These are phyloP conservation scores for Thecocarcelia acutangulata DNA, from an alignment of 2,888 invertebrate genomes.

Conservation along the genomic window DNA sequence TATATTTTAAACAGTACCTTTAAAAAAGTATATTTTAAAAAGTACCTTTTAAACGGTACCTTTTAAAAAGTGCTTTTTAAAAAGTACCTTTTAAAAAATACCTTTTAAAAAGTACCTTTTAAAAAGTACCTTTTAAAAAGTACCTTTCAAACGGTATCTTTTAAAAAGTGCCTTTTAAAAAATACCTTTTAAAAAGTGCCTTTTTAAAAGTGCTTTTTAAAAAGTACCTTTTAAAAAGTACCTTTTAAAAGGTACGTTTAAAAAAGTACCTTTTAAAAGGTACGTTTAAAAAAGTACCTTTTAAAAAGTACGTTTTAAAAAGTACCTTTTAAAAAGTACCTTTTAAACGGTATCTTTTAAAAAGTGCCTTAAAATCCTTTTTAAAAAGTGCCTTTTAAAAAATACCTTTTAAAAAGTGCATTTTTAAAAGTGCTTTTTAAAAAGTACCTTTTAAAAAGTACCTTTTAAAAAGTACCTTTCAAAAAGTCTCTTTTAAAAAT, in stretches of 20 bases:
- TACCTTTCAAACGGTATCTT: neutral
- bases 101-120: too few species aligned
- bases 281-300: neutral
- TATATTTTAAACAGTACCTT: neutral
- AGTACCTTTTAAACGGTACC: neutral
- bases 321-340: too few species aligned
- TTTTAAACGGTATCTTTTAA: too few species aligned
- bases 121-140: too few species aligned
- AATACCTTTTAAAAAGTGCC: neutral
- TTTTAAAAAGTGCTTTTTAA: neutral
- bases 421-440: too few species aligned
- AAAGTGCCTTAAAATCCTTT: too few species aligned
- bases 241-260: neutral
- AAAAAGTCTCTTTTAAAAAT: too few species aligned
- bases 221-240: neutral
- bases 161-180: neutral
- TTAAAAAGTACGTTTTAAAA: neutral
- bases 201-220: neutral
- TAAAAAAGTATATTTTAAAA: neutral
- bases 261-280: neutral
- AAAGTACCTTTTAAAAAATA: neutral
- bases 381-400: too few species aligned
- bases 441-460: too few species aligned
- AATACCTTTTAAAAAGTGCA: too few species aligned
- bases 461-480: too few species aligned